These are phyloP conservation scores for Mercenaria mercenaria DNA, from an alignment of 1,140 invertebrate species.

Conservation along the genomic window DNA sequence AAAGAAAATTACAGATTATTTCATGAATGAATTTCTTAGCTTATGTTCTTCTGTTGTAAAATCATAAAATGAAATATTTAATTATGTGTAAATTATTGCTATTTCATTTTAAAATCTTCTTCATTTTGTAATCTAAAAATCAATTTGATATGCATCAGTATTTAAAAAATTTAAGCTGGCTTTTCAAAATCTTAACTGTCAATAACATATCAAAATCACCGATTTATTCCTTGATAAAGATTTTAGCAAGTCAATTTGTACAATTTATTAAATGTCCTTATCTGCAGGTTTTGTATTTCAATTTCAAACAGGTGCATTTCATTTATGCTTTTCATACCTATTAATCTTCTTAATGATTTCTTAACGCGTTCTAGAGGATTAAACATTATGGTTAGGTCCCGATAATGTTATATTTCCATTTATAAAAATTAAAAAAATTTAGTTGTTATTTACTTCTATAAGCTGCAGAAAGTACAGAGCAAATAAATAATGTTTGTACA, in stretches of 20 bases:
- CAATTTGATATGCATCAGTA: not conserved
- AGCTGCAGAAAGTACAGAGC: not conserved
- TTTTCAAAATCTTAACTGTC: not conserved
- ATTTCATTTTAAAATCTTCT: too few species aligned
- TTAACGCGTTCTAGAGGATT: not conserved
- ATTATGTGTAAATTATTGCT: too few species aligned
- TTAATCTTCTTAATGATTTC: not conserved
- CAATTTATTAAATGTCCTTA: conserved; percentile 11
- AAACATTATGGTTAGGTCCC: not conserved
- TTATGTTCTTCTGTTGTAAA: too few species aligned
- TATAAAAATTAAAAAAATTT: not conserved
- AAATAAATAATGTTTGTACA: too few species aligned
- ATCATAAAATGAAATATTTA: too few species aligned
- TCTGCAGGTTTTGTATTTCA: not conserved
- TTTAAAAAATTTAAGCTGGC: not conserved
- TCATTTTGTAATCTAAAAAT: not conserved
- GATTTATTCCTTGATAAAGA: not conserved
- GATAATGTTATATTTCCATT: not conserved
- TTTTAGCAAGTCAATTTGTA: not conserved
- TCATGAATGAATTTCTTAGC: too few species aligned
- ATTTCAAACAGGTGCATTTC: not conserved
- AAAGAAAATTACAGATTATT: too few species aligned
- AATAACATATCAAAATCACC: conserved; percentile 8
- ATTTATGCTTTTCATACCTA: not conserved
- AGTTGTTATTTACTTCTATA: not conserved